phyloP scores from a whole-genome alignment of 2,888 invertebrate species.

The Diarsia rubi region DNA sequence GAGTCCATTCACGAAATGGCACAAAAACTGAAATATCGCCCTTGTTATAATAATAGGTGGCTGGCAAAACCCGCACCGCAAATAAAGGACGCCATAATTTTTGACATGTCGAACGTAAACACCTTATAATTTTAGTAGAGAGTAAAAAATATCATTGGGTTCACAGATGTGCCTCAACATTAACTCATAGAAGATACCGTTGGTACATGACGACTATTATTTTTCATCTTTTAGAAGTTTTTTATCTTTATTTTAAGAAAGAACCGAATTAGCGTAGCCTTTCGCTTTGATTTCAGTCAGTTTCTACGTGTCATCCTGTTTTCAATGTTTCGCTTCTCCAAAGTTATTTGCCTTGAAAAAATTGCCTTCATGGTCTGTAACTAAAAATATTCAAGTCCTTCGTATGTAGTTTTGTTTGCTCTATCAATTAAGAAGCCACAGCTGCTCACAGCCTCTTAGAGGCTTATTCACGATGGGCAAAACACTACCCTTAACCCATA shows the following conservation, averaged over 20 bases:
- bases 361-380: not conserved
- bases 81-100: conserved; percentile 83
- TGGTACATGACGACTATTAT: not conserved
- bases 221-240: not conserved
- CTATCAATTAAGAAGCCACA: not conserved
- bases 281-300: not conserved
- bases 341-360: not conserved
- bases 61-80: conserved; percentile 74
- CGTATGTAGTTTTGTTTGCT: not conserved
- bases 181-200: not conserved
- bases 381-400: no score
- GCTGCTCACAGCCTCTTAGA: conserved; percentile 18
- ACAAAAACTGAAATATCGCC: conserved; percentile 81
- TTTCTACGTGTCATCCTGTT: not conserved
- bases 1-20: conserved; percentile 82
- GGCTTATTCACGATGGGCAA: conserved; percentile 34
- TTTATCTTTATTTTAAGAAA: not conserved
- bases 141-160: conserved; percentile 53
- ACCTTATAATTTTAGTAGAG: conserved; percentile 81
- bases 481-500: not conserved
- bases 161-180: conserved; percentile 23
- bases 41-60: conserved; percentile 83
- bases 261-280: not conserved
- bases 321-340: not conserved
- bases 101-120: conserved; percentile 86